A percentile compares a stretch with the other conserved stretches of the same genome.
Evolutionary conservation across 2,888 invertebrate species (phyloP).

Genomic region (Biston betularia): DNA sequence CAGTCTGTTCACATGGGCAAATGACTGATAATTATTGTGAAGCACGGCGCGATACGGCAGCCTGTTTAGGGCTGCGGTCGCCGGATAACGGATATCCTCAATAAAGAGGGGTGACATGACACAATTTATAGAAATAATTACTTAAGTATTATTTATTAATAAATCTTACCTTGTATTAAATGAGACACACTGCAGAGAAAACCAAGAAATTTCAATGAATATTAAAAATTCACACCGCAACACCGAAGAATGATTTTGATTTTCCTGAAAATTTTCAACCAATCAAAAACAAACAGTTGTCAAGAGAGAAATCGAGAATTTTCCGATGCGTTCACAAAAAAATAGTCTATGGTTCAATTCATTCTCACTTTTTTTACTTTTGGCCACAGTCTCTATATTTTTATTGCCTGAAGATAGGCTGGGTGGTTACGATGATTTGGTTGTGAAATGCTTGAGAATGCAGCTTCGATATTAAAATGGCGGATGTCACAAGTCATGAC

Average conservation of each 20-base stretch:
- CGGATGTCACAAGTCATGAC: constrained; percentile 83
- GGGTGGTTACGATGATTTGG: constrained; percentile 57
- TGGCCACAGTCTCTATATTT: neutral
- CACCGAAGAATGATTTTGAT: constrained; percentile 53
- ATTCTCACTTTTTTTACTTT: too few relatives aligned
- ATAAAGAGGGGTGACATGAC: constrained; percentile 48
- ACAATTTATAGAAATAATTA: constrained; percentile 1
- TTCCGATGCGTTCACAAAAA: constrained; percentile 62
- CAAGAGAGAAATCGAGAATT: constrained; percentile 66
- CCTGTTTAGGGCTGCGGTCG: constrained; percentile 45
- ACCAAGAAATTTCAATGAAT: neutral
- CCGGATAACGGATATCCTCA: constrained; percentile 81
- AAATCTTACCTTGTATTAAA: constrained; percentile 8
- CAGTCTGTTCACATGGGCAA: constrained; percentile 37
- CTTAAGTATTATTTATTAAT: neutral
- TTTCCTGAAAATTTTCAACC: constrained; percentile 73
- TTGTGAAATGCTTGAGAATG: constrained; percentile 45
- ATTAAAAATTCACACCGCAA: constrained; percentile 24
- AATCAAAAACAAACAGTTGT: constrained; percentile 84
- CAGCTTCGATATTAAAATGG: constrained; percentile 81
- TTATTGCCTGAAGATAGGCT: neutral
- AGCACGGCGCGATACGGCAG: constrained; percentile 6
- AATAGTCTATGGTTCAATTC: constrained; percentile 1
- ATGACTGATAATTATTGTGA: neutral
- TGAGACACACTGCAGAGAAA: neutral